Evolutionary conservation across 1,140 invertebrate species (phyloP).

Genomic region (Aleiodes sp.): DNA sequence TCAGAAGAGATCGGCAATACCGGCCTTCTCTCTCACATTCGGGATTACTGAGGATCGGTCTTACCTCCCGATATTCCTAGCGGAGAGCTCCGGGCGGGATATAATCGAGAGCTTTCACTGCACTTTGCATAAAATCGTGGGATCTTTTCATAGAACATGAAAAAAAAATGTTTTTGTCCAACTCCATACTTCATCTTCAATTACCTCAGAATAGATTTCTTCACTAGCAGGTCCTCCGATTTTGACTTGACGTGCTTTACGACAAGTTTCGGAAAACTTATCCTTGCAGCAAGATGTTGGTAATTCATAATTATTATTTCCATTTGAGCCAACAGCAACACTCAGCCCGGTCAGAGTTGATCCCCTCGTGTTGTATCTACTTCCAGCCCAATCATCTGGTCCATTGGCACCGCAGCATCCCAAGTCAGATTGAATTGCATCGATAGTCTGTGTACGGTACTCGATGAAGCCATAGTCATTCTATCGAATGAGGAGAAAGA

Average conservation of each 20-base stretch:
- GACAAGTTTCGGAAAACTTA: conserved; percentile 61
- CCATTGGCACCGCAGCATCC: conserved; percentile 78
- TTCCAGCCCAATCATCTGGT: conserved; percentile 76
- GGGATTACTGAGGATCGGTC: too few relatives aligned
- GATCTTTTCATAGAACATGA: too few relatives aligned
- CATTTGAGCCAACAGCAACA: conserved; percentile 44
- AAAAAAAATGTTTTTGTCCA: too few relatives aligned
- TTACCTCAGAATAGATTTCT: conserved; percentile 70
- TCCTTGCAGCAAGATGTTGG: conserved; percentile 72
- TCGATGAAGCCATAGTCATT: conserved; percentile 74
- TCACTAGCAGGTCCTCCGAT: conserved; percentile 63
- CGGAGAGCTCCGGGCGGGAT: too few relatives aligned
- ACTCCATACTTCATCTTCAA: too few relatives aligned
- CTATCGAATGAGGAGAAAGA: conserved; percentile 48
- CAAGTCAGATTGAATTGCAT: conserved; percentile 75
- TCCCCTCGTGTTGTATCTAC: conserved; percentile 67
- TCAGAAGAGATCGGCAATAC: too few relatives aligned
- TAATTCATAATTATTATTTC: conserved; percentile 63
- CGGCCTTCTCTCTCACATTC: too few relatives aligned
- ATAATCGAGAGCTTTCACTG: too few relatives aligned
- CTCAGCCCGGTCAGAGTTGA: conserved; percentile 45
- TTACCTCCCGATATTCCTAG: too few relatives aligned
- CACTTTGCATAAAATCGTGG: too few relatives aligned
- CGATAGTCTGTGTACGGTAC: conserved; percentile 73
- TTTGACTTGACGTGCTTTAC: conserved; percentile 61